These are phyloP conservation scores for Pegea sp. DNA, from an alignment of 23 tunicate species.

Conservation along the genomic window DNA sequence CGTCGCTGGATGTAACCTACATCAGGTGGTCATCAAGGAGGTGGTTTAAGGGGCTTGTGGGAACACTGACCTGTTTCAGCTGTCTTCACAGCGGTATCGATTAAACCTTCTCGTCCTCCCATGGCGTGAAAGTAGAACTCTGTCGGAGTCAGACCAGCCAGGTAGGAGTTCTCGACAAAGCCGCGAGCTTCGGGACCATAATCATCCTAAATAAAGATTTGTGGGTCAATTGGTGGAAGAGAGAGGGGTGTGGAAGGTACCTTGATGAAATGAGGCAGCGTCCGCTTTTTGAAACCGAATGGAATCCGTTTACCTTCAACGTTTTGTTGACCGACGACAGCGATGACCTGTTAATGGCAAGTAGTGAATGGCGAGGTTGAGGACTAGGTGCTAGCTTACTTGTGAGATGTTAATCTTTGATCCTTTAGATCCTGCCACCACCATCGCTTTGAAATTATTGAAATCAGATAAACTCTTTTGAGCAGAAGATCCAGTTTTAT, in stretches of 20 bases:
- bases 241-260: too few species aligned
- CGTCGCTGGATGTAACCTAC: constrained; percentile 98
- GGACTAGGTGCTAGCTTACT: constrained; percentile 18
- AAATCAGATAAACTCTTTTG: constrained; percentile 95
- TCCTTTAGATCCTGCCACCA: constrained; percentile 99
- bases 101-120: constrained; percentile 99
- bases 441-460: constrained; percentile 99
- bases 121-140: constrained; percentile 99
- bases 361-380: background rate
- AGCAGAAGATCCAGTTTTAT: constrained; percentile 98
- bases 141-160: constrained; percentile 98
- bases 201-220: too few species aligned
- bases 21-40: too few species aligned
- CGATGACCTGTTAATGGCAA: constrained; percentile 51
- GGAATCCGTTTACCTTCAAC: constrained; percentile 99
- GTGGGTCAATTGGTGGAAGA: too few species aligned
- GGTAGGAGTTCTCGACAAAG: constrained; percentile 96
- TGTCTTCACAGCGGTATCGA: constrained; percentile 99
- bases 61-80: constrained; percentile 84
- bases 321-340: constrained; percentile 99
- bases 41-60: too few species aligned
- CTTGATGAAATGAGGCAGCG: constrained; percentile 97
- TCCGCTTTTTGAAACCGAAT: constrained; percentile 91
- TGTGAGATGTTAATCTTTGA: constrained; percentile 99
- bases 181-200: constrained; percentile 99